A percentile compares a stretch with the other conserved stretches of the same genome.
Evolutionary conservation across 2,797 vertebrate genomes (phyloP).

Genomic region (Peromyscus nudipes): DNA sequence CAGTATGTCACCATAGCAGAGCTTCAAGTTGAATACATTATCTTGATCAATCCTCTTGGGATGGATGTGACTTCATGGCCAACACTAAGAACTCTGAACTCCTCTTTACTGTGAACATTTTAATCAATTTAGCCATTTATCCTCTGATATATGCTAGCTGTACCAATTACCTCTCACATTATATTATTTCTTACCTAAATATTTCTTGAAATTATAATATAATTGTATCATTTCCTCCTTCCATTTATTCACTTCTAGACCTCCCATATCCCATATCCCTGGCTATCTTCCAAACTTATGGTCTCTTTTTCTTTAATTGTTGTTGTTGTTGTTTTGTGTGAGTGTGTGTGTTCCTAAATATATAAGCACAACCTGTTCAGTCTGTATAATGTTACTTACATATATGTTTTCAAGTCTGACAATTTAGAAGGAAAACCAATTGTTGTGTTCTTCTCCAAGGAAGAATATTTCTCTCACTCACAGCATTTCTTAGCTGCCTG

Average conservation of each 20-base stretch:
- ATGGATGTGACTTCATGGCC: accelerated
- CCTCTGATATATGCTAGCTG: neutral
- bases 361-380: neutral
- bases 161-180: neutral
- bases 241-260: neutral
- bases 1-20: neutral
- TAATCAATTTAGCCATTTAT: neutral
- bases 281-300: neutral
- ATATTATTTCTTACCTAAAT: neutral
- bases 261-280: neutral
- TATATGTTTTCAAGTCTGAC: neutral
- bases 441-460: neutral
- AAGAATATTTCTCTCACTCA: neutral
- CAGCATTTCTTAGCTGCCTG: neutral
- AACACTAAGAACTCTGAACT: neutral
- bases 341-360: neutral
- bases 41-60: neutral
- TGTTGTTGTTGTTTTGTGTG: neutral
- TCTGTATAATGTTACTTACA: neutral
- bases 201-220: neutral
- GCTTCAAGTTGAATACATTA: neutral
- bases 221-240: neutral
- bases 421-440: neutral
- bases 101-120: neutral
- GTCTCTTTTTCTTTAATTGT: neutral